Base-by-base conservation (phyloP, 2,113 vertebrate genomes). In the Labeo catla region DNA sequence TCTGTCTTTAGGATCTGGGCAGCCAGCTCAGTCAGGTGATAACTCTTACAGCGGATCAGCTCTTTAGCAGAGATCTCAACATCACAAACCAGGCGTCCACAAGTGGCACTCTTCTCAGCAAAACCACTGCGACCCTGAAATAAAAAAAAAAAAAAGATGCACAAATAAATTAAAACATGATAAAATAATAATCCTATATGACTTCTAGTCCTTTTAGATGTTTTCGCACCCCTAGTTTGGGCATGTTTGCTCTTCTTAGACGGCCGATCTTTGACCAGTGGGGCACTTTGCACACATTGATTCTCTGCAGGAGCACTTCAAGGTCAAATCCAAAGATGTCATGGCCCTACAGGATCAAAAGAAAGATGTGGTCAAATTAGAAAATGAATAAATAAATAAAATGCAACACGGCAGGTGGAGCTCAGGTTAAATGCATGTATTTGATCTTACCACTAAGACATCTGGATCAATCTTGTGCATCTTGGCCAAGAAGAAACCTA, bases 281-380 rank as follows among this genome's bases (percentile, higher is more conserved):
- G 77, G 98, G 97, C 91, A 99, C 98, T 91, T 99, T 99, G 92
- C 96, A 97, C 34, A 84, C 86, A 84, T 92, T 96, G 93, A 99
- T 97, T 93, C 98, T 95, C 94, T 99, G 98, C 89, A 99, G 95
- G 45, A 99, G 94, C 82, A 99, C 96, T 93, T 99, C 97, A 91
- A 99, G 94, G 94, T 99, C 97, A 94, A 99, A 99, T 21, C 98
- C 97, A 93, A 97, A 97, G 93, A 99, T 98, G 94, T 98, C 97
- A 87, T 99, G 98, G 91, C 98, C 98, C 98, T 99, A 91, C 84
- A 93, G 93, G 54, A 93, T 89, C 84, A 16, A 21, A 50, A 47
- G 7, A 16, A 19, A 77, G 15, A 78, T 28, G 50, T 28, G 5
- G 12, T 73, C 19, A 8, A 84, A 4, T 36, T 6, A 8, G 36